Base-by-base conservation (phyloP, 2,113 vertebrate species). In the Perca schrenkii region DNA sequence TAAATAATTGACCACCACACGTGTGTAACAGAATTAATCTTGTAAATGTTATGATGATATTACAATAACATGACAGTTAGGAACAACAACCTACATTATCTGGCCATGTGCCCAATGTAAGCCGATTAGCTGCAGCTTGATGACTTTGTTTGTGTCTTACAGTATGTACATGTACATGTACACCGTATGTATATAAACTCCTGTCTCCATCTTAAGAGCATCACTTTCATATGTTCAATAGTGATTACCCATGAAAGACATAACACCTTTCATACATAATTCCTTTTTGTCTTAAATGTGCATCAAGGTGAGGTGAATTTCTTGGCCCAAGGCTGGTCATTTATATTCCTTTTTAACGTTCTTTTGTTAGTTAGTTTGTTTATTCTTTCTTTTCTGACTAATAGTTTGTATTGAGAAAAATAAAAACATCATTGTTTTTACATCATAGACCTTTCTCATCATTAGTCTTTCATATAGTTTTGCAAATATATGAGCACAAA, bases 1-100 rank as follows among this genome's bases (percentile, higher is more conserved):
- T 93, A 86, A 88, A 89, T 92, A 82, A 91, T 85, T 80, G 69
- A 76, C 49, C 43, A 11, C 63, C 82, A 80, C 83, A 86, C 46
- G 11, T 66, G 52, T 83, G 66, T 63, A 82, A 80, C 77, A 83
- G 76, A 76, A 79, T 87, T 78, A 79, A 77, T 80, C 57, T 80
- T 86, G 85, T 83, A 79, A 86, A 84, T 83, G 62, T 79, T 72
- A 63, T 84, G 43, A 82, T 87, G 79, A 82, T 52, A 82, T 83
- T 77, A 86, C 28, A 70, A 49, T 73, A 83, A 80, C 73, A 63
- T 68, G 50, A 79, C 31, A 17, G 67, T 66, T 66, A 66, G 36
- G 21, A 64, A 72, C 4, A 25, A 31, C 53, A 61, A 12, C 21
- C 25, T 70, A 6, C n/a, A 16, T 74, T 43, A 21, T 70, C 47